These are phyloP conservation scores for Caenorhabditis sulstoni DNA, from an alignment of 2,888 invertebrate species.

Conservation along the genomic window DNA sequence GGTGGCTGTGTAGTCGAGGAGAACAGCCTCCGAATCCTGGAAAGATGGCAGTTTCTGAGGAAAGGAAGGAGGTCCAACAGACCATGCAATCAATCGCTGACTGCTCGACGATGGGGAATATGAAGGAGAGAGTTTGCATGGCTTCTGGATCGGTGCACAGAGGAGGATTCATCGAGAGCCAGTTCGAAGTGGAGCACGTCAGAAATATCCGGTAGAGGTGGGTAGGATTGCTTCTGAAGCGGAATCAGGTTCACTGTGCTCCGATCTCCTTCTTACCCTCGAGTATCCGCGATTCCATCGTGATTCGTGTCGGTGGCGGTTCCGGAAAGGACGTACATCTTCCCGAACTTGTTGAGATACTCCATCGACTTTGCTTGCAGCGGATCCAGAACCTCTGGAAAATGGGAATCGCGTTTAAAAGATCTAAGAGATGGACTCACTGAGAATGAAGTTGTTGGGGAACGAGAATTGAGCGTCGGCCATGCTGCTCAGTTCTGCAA, in stretches of 20 bases:
- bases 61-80: neutral
- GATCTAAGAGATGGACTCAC: slow-evolving; percentile 10
- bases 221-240: slow-evolving; percentile 17
- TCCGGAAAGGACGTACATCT: slow-evolving; percentile 58
- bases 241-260: neutral
- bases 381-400: slow-evolving; percentile 50
- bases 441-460: slow-evolving; percentile 31
- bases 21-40: slow-evolving; percentile 38
- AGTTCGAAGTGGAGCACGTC: slow-evolving; percentile 31
- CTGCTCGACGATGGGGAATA: slow-evolving; percentile 40
- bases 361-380: slow-evolving; percentile 49
- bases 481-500: slow-evolving; percentile 45
- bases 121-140: slow-evolving; percentile 39
- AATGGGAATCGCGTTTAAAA: no score
- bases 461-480: slow-evolving; percentile 23
- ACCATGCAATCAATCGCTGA: slow-evolving; percentile 50
- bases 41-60: neutral
- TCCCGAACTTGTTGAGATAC: slow-evolving; percentile 55
- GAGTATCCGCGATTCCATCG: slow-evolving; percentile 51
- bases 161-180: slow-evolving; percentile 44
- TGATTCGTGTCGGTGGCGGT: slow-evolving; percentile 51
- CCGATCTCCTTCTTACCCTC: neutral
- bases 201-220: slow-evolving; percentile 50
- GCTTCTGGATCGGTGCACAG: slow-evolving; percentile 35
- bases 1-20: slow-evolving; percentile 55